These are phyloP conservation scores for Formicarius rufipectus DNA, from an alignment of 2,113 vertebrate species.

Conservation along the genomic window DNA sequence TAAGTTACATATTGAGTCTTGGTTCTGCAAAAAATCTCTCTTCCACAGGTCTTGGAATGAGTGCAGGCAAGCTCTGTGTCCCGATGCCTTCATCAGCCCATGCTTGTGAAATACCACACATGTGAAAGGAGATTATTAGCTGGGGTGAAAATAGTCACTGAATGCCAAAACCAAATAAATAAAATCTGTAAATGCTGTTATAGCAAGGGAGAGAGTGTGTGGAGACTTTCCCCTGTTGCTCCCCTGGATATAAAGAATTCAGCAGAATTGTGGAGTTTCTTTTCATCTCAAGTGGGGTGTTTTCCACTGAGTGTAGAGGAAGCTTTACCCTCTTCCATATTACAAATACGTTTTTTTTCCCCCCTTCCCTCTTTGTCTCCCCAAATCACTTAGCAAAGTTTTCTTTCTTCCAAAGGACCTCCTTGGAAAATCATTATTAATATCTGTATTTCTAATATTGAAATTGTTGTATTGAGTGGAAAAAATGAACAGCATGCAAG, in stretches of 20 bases:
- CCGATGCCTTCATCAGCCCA: not conserved
- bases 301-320: not conserved
- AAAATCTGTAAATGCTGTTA: not conserved
- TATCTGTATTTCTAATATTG: not conserved
- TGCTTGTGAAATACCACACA: not conserved
- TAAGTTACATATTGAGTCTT: not conserved
- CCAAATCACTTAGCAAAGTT: not conserved
- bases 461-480: not conserved
- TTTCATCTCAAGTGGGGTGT: not conserved
- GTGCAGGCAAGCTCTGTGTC: not conserved
- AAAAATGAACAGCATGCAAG: conserved; percentile 65
- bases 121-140: not conserved
- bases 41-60: not conserved
- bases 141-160: not conserved
- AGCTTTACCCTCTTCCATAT: not conserved
- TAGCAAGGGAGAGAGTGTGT: not conserved
- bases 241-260: not conserved
- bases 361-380: not conserved
- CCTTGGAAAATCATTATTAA: not conserved
- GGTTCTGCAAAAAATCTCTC: not conserved
- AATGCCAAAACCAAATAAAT: not conserved
- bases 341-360: not conserved
- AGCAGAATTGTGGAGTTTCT: not conserved
- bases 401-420: not conserved
- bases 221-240: not conserved